phyloP scores from a whole-genome alignment of 2,888 invertebrate genomes.

The Willowsia nigromaculata region DNA sequence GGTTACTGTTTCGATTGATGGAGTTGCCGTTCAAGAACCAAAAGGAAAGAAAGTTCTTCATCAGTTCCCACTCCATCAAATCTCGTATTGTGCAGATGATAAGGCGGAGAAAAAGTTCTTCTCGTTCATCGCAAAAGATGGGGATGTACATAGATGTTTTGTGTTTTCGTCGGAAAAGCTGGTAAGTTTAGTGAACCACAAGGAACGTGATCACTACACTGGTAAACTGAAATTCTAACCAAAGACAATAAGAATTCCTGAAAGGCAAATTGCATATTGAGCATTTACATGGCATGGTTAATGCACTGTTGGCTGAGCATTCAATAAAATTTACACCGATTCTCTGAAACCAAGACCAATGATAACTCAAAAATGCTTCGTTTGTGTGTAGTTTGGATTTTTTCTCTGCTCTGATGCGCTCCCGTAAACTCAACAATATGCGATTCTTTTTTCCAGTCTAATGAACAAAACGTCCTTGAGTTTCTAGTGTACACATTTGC shows the following conservation, averaged over 20 bases:
- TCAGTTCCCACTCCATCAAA: slow-evolving; percentile 97
- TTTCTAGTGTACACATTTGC: neutral
- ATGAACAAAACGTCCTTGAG: slow-evolving; percentile 55
- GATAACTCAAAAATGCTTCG: neutral
- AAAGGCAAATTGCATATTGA: neutral
- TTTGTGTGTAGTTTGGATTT: neutral
- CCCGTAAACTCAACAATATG: neutral
- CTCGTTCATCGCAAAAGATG: slow-evolving; percentile 94
- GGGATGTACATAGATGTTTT: slow-evolving; percentile 93
- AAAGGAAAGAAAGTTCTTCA: slow-evolving; percentile 88
- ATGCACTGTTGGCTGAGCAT: neutral
- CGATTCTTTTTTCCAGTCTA: slow-evolving; percentile 54
- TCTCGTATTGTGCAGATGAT: slow-evolving; percentile 99
- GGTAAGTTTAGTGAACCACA: slow-evolving; percentile 80
- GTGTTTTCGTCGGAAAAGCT: slow-evolving; percentile 98
- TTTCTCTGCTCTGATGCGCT: neutral
- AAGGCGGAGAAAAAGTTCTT: slow-evolving; percentile 99
- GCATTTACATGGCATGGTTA: neutral
- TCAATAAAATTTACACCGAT: neutral
- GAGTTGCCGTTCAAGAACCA: slow-evolving; percentile 93
- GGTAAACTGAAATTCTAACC: neutral
- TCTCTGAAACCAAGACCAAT: neutral
- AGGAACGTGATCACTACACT: neutral
- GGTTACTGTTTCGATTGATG: slow-evolving; percentile 98
- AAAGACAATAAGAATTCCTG: neutral